Conservation (phyloP, 2,797 vertebrate species). For the Anas flavirostris region DNA sequence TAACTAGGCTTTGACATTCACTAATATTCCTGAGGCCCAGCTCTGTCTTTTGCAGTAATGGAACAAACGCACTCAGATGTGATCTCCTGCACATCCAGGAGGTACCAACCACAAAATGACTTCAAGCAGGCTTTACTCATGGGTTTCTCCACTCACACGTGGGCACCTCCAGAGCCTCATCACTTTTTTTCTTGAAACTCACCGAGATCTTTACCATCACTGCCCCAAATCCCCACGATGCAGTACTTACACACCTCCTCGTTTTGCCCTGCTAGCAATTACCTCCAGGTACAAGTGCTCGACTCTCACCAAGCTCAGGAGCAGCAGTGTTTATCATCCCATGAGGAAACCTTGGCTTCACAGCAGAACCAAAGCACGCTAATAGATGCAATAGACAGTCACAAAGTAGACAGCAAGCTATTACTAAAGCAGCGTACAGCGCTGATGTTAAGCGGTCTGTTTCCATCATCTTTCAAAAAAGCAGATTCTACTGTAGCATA, state of each 20-base stretch:
- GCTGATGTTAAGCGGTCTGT: not conserved
- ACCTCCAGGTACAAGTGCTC: accelerated
- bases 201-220: not conserved
- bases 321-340: not conserved
- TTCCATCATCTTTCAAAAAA: constrained; percentile 31
- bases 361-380: not conserved
- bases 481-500: constrained; percentile 17
- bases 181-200: not conserved
- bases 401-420: constrained; percentile 36
- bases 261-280: not conserved
- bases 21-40: constrained; percentile 17
- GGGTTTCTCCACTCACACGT: not conserved
- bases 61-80: not conserved
- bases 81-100: not conserved
- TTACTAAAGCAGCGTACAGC: constrained; percentile 4
- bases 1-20: constrained; percentile 58
- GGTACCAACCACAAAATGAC: not conserved
- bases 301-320: not conserved
- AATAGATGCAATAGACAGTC: constrained; percentile 22
- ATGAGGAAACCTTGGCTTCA: not conserved
- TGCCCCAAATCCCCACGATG: not conserved
- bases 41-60: constrained; percentile 35
- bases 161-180: not conserved
- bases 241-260: not conserved
- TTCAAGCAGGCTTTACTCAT: not conserved